Evolutionary conservation across 2,113 vertebrate genomes (phyloP), one percentile per base, ranked within the genome.

Genomic region (Suncus etruscus): DNA sequence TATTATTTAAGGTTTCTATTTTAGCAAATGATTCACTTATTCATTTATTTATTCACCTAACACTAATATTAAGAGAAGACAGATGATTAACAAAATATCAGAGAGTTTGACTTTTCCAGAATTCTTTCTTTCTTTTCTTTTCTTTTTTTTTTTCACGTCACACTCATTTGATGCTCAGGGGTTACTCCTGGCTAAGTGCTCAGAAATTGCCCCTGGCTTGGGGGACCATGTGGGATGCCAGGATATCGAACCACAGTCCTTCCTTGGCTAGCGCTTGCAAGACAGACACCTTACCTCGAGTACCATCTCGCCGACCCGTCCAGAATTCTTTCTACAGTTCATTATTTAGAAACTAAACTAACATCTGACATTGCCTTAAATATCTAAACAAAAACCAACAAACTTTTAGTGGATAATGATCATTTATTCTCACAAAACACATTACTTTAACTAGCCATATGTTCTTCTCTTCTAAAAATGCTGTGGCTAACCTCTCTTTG

Each of bases 381-480:
- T 2, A 72, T 80, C 4, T 86, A 51, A 25, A 5, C 58, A 61
- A 61, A 61, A 6, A 61, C 14, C 58, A 61, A 8, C 58, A 61
- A 54, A 80, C 20, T 8, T 20, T 80, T 89, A 84, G 80, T 84
- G 8, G 2, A 61, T 74, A 31, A 39, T 58, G 22, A 65, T 58
- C n/a, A 25, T 86, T 91, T 76, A 77, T 65, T 50, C 3, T 39
- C 50, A 86, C 45, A 72, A 79, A 80, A 51, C 65, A 77, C 14
- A 61, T 89, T 82, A 32, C 32, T 84, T 93, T 89, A 82, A 70
- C 45, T 90, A 84, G 63, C n/a, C 20, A 72, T n/a, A 92, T 68
- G 6, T 61, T 51, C 39, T 63, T 77, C 4, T 16, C 6, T 61
- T 66, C 31, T 73, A 86, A 68, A 77, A 48, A 2, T 73, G 25